phyloP scores from a whole-genome alignment of 2,797 vertebrate species.

The Hydrocynus forskahlii region DNA sequence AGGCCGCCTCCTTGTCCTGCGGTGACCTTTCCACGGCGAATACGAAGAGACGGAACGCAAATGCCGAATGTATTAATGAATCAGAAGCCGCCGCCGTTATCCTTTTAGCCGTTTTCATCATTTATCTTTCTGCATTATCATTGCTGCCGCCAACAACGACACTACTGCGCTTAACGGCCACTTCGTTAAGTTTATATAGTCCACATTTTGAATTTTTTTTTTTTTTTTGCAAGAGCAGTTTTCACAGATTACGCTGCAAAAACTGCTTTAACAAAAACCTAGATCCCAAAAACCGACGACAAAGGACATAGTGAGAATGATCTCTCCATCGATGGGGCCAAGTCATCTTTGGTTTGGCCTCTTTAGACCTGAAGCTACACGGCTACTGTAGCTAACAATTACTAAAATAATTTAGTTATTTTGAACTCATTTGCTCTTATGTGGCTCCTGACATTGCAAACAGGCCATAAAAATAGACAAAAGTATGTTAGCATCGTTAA shows the following conservation, averaged over 20 bases:
- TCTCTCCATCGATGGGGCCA: too few species aligned
- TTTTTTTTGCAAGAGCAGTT: neutral
- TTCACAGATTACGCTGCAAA: neutral
- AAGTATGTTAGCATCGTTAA: too few species aligned
- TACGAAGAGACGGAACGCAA: conserved; percentile 11
- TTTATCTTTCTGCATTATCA: neutral
- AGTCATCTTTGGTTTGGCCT: too few species aligned
- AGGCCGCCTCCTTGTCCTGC: conserved; percentile 7
- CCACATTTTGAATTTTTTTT: neutral
- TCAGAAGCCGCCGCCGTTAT: neutral
- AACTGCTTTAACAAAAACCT: neutral
- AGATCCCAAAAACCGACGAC: too few species aligned
- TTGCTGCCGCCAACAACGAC: neutral
- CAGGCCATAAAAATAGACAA: too few species aligned
- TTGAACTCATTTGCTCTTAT: too few species aligned
- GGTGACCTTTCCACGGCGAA: neutral
- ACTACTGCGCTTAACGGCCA: neutral
- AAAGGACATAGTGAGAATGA: too few species aligned
- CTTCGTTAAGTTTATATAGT: neutral
- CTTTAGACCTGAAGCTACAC: too few species aligned
- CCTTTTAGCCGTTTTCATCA: neutral
- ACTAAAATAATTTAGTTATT: too few species aligned
- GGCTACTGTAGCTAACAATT: too few species aligned
- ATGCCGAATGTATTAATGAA: conserved; percentile 9
- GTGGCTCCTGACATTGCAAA: too few species aligned